Evolutionary conservation across 35 echinoderm and acorn worm genomes (phyloP).

Genomic region (Heliocidaris erythrogramma): DNA sequence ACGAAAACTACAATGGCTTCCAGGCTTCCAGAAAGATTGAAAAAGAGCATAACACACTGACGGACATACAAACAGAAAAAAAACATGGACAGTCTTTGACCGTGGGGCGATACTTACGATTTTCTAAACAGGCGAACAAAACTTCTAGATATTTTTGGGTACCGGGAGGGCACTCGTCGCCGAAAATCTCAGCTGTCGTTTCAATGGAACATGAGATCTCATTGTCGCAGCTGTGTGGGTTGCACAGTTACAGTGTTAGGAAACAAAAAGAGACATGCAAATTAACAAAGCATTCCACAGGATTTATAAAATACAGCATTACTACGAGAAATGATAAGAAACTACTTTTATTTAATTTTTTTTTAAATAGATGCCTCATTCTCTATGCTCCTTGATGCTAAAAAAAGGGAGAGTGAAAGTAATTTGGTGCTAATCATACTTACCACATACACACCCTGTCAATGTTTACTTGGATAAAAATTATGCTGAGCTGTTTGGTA

Average conservation of each 20-base stretch:
- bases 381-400: not conserved
- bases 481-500: not conserved
- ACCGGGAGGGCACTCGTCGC: conserved; percentile 54
- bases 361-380: not conserved
- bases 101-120: conserved; percentile 53
- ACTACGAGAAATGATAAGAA: not conserved
- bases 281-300: conserved; percentile 17
- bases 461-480: not conserved
- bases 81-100: not conserved
- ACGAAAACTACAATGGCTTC: too few species aligned
- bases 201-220: conserved; percentile 38
- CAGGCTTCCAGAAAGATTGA: not conserved
- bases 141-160: conserved; percentile 76
- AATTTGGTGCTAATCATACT: not conserved
- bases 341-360: not conserved
- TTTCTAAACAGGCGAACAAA: conserved; percentile 57
- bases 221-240: conserved; percentile 56
- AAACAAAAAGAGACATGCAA: conserved; percentile 65
- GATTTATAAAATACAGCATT: conserved; percentile 18
- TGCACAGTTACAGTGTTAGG: conserved; percentile 42
- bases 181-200: conserved; percentile 10
- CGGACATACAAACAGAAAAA: not conserved
- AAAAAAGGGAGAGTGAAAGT: not conserved
- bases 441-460: not conserved
- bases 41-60: not conserved